Evolutionary conservation across 2,888 invertebrate genomes (phyloP).

Genomic region (Orchestes rusci): DNA sequence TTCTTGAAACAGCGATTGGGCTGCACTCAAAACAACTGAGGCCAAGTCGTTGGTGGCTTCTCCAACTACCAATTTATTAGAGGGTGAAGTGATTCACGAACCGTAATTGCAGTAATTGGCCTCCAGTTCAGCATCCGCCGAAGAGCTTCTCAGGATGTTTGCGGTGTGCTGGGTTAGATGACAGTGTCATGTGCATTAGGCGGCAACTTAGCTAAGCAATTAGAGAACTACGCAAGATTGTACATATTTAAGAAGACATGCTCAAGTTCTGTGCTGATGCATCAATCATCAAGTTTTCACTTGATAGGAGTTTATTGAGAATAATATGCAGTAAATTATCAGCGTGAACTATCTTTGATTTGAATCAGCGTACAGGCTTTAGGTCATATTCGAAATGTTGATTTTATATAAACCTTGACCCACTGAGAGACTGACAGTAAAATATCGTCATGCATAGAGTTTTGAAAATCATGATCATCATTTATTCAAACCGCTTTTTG

Average conservation of each 20-base stretch:
- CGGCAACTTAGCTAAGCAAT: slow-evolving; percentile 6
- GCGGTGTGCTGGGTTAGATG: slow-evolving; percentile 12
- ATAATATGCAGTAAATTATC: too few species aligned
- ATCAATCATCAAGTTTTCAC: too few species aligned
- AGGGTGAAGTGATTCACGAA: slow-evolving; percentile 42
- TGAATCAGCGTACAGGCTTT: too few species aligned
- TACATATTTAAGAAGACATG: slow-evolving; percentile 1
- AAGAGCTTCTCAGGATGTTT: slow-evolving; percentile 16
- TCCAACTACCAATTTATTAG: slow-evolving; percentile 41
- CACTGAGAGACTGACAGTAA: too few species aligned
- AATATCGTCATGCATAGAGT: too few species aligned
- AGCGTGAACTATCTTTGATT: too few species aligned
- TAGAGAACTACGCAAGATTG: slow-evolving; percentile 2
- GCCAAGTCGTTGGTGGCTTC: slow-evolving; percentile 33
- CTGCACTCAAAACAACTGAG: slow-evolving; percentile 32
- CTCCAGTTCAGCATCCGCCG: slow-evolving; percentile 12
- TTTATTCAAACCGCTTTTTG: too few species aligned
- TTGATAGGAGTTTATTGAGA: too few species aligned
- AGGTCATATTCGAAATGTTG: too few species aligned
- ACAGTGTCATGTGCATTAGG: slow-evolving; percentile 18
- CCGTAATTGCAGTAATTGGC: slow-evolving; percentile 41
- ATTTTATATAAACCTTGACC: too few species aligned
- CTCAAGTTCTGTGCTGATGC: slow-evolving; percentile 1
- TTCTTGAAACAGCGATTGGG: slow-evolving; percentile 21
- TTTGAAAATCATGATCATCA: too few species aligned